Base-by-base conservation (phyloP, 2,797 vertebrate genomes). In the Coregonus ussuriensis region DNA sequence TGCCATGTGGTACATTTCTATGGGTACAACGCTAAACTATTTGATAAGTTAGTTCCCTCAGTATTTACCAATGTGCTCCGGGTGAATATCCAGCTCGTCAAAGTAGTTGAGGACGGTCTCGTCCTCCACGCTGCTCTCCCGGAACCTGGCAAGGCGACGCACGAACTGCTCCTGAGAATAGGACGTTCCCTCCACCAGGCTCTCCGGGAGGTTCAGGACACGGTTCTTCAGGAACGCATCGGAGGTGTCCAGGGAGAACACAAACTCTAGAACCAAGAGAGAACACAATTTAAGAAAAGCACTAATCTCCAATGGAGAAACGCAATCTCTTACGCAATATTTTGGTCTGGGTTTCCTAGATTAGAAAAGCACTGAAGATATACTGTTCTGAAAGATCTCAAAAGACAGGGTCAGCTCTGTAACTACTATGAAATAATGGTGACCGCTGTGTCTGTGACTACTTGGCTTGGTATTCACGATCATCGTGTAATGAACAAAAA, bases 171-270 rank as follows among this genome's bases (percentile, higher is more conserved):
- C 93, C 73, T 95, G 94, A 33, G 91, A 85, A 21, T 96, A 97
- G 80, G 91, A 91, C 21, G 93, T 95, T 63, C 95, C 94, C 31
- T 90, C 89, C 37, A 97, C 94, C 0, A 91, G 0, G 1, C 67
- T 89, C 90, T 99, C 96, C 0, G 97, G 94, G 9, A 99, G 94
- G 79, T 96, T 95, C 72, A 97, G 92, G 83, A 97, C 93, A 3
- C 97, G 95, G 1, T 95, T 92, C 89, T 91, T 96, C 82, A 99
- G 93, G 81, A 97, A 95, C 62, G 88, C 88, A 52, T 99, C 97
- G 0, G 95, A 88, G 1, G 95, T 96, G 0, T 95, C 93, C 89
- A 99, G 93, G 29, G 84, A 91, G 79, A 98, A 88, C 35, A 98
- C 84, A 7, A 94, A 94, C 73, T 98, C 98, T 99, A 87, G 75